Evolutionary conservation across 2,888 invertebrate species (phyloP).

Genomic region (Charanyca ferruginea): DNA sequence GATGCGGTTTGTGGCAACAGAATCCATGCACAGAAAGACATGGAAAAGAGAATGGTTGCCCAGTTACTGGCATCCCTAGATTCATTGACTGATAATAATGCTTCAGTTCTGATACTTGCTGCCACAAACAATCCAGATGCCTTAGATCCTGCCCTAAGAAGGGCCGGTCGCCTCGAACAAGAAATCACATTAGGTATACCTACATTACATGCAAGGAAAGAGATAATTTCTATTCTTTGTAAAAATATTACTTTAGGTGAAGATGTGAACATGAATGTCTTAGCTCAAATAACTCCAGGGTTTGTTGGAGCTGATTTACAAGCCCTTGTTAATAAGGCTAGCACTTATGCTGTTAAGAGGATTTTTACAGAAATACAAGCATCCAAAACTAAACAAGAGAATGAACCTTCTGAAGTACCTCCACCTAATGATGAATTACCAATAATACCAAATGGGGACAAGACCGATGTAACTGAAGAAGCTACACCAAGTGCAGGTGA

Average conservation of each 20-base stretch:
- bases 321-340: conserved; percentile 96
- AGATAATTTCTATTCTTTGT: conserved; percentile 94
- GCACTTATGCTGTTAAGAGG: conserved; percentile 95
- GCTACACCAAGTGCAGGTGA: conserved; percentile 64
- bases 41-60: conserved; percentile 98
- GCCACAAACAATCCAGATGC: conserved; percentile 98
- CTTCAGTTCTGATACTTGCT: conserved; percentile 96
- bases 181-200: conserved; percentile 99
- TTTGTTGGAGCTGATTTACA: conserved; percentile 98
- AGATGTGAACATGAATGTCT: conserved; percentile 93
- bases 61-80: conserved; percentile 97
- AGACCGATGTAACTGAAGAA: conserved; percentile 71
- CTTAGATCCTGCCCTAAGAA: conserved; percentile 97
- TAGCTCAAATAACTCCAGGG: conserved; percentile 97
- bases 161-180: conserved; percentile 98
- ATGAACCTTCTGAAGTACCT: conserved; percentile 48
- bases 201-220: conserved; percentile 94
- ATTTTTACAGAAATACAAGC: conserved; percentile 83
- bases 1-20: conserved; percentile 98
- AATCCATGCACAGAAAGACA: conserved; percentile 97
- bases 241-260: conserved; percentile 93
- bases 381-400: conserved; percentile 64
- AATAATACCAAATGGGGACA: conserved; percentile 84
- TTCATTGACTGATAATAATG: conserved; percentile 91
- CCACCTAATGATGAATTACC: conserved; percentile 70